Conservation (phyloP, 2,888 invertebrate species). For the Nasonovia ribisnigri region DNA sequence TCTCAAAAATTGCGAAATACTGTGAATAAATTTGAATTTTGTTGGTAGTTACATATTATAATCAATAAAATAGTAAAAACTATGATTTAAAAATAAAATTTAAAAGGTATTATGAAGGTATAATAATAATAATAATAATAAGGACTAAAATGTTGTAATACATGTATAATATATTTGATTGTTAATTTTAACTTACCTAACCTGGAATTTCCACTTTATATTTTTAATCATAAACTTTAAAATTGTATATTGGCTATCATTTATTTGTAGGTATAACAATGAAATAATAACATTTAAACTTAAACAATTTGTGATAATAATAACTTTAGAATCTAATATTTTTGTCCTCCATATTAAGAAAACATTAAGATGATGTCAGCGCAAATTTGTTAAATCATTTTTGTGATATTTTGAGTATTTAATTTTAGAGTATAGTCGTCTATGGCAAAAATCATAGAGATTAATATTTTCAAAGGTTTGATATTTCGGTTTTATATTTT, state of each 20-base stretch:
- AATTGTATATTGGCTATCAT: too few species aligned
- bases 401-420: too few species aligned
- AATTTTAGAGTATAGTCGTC: too few species aligned
- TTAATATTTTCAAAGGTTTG: too few species aligned
- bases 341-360: not conserved
- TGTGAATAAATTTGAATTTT: not conserved
- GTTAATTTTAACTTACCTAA: not conserved
- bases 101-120: too few species aligned
- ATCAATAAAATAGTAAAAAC: not conserved
- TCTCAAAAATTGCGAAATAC: not conserved
- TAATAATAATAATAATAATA: too few species aligned
- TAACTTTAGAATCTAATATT: not conserved
- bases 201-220: not conserved
- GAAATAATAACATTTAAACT: not conserved
- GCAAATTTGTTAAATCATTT: not conserved
- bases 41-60: not conserved
- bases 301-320: not conserved
- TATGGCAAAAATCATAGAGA: too few species aligned
- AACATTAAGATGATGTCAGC: not conserved
- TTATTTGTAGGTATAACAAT: too few species aligned
- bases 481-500: not conserved
- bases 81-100: too few species aligned
- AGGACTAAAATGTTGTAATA: too few species aligned
- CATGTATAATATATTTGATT: not conserved
- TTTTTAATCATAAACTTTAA: not conserved